A percentile compares a stretch with the other conserved stretches of the same genome.
These are phyloP conservation scores for Diplolepis rosae DNA, from an alignment of 2,888 invertebrate genomes.

Conservation along the genomic window DNA sequence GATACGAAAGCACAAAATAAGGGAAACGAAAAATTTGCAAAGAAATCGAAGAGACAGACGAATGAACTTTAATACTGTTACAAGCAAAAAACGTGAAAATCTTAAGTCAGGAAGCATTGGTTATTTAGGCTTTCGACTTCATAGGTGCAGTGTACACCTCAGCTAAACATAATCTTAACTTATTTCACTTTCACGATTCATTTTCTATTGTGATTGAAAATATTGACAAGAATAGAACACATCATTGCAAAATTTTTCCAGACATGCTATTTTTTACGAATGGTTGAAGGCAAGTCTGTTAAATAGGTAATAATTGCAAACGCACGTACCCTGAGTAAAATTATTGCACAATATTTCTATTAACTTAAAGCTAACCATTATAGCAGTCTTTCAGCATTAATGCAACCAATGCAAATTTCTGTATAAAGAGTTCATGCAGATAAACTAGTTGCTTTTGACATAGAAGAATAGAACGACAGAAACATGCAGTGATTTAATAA, in stretches of 20 bases:
- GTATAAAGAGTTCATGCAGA: constrained; percentile 24
- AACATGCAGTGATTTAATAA: neutral
- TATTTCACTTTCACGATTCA: no score
- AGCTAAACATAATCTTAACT: no score
- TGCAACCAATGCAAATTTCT: constrained; percentile 26
- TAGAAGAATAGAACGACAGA: neutral
- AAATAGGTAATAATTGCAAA: constrained; percentile 8
- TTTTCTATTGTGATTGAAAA: no score
- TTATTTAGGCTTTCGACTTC: no score
- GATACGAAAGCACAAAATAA: no score
- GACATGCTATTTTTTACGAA: constrained; percentile 8
- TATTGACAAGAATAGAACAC: no score
- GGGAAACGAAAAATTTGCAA: no score
- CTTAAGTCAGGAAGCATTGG: no score
- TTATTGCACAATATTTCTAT: constrained; percentile 18
- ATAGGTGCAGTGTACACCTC: no score
- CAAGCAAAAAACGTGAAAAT: no score
- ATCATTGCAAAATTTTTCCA: neutral
- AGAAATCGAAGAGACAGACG: no score
- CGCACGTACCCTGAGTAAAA: constrained; percentile 7
- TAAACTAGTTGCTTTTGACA: constrained; percentile 12
- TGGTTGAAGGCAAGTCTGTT: neutral
- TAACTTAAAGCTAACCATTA: constrained; percentile 1
- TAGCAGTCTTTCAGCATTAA: constrained; percentile 22
- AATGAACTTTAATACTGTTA: no score